Percentiles rank a stretch among this genome's conserved stretches.
Conservation (phyloP, 2,113 vertebrate species). For the Mus spicilegus region DNA sequence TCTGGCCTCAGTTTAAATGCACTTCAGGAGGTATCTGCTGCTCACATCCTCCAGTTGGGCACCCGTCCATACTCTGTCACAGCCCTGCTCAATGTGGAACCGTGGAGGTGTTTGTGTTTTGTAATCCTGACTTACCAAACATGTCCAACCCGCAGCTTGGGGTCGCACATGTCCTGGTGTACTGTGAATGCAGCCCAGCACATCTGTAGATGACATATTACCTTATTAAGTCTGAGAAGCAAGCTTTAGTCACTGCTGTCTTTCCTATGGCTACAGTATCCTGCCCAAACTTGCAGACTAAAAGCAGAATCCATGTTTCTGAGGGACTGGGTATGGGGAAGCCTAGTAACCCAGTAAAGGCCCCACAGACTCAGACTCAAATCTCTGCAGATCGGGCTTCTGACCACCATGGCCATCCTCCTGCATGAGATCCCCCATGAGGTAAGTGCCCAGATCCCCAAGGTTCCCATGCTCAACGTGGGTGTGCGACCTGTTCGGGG, state of each 20-base stretch:
- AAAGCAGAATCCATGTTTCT: neutral
- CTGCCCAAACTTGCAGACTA: neutral
- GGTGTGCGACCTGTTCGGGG: neutral
- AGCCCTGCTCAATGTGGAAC: neutral
- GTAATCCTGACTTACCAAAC: neutral
- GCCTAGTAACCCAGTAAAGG: neutral
- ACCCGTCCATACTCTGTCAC: neutral
- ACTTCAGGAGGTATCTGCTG: neutral
- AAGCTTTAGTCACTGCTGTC: neutral
- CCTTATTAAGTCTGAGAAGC: neutral
- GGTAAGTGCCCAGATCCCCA: conserved; percentile 86
- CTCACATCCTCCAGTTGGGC: neutral
- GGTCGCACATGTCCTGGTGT: neutral
- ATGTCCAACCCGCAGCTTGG: neutral
- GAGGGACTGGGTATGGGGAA: neutral
- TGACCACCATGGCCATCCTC: conserved; percentile 97
- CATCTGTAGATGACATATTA: neutral
- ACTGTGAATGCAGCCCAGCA: neutral
- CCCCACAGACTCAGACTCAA: neutral
- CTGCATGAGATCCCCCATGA: conserved; percentile 99
- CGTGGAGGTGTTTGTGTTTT: neutral
- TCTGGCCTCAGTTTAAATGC: neutral
- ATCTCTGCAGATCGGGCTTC: conserved; percentile 92
- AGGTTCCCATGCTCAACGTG: neutral
- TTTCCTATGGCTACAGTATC: neutral